A percentile compares a stretch with the other conserved stretches of the same genome.
Conservation (phyloP, 2,797 vertebrate species). For the Babyrousa celebensis region DNA sequence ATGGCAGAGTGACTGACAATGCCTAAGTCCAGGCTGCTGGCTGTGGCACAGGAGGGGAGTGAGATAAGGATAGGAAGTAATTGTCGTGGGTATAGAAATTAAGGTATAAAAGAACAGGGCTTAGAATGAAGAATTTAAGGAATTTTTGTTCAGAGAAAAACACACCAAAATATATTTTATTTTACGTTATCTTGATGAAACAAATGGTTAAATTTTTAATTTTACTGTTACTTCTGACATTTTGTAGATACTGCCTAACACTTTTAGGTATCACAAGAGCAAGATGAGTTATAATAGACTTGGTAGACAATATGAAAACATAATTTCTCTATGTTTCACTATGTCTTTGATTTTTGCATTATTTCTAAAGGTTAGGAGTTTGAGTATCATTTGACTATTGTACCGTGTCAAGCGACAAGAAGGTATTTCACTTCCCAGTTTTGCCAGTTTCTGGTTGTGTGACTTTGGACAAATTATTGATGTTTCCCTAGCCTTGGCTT, state of each 20-base stretch:
- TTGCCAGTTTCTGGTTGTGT: not conserved
- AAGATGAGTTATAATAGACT: not conserved
- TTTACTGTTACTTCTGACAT: not conserved
- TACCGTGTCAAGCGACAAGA: not conserved
- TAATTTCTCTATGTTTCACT: not conserved
- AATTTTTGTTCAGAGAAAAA: not conserved
- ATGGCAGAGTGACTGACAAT: not conserved
- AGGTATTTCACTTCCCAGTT: not conserved
- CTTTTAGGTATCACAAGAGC: not conserved
- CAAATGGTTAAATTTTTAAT: not conserved
- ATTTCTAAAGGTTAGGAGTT: not conserved
- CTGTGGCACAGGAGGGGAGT: too few species aligned
- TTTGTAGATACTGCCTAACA: not conserved
- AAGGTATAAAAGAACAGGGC: not conserved
- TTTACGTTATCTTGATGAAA: not conserved
- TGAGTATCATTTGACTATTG: not conserved
- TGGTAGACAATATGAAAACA: not conserved
- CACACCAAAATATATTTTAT: not conserved
- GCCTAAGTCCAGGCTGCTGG: fast-evolving
- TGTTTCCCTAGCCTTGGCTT: not conserved
- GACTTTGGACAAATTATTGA: not conserved
- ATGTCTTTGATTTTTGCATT: not conserved
- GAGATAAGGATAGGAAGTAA: too few species aligned
- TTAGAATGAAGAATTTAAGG: not conserved
- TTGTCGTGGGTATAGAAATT: not conserved